These are phyloP conservation scores for Scaptomyza flava DNA, from an alignment of 2,888 invertebrate genomes.

Conservation along the genomic window DNA sequence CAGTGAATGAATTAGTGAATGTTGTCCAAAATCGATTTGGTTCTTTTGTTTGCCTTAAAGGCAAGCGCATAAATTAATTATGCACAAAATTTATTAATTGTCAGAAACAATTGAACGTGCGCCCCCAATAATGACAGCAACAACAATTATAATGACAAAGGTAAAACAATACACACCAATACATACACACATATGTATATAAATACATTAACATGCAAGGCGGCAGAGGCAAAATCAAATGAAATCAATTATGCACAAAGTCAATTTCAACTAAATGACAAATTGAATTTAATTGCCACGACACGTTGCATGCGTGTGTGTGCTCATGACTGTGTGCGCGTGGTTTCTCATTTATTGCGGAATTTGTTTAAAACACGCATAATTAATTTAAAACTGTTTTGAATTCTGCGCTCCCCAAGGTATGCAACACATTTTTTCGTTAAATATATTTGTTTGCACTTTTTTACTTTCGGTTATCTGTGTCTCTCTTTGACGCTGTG, in stretches of 20 bases:
- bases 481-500: constrained; percentile 13
- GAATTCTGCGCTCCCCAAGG: not conserved
- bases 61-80: constrained; percentile 67
- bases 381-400: constrained; percentile 17
- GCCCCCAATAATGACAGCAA: constrained; percentile 29
- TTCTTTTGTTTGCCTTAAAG: constrained; percentile 62
- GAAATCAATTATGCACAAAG: constrained; percentile 72
- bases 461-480: not conserved
- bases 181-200: not conserved
- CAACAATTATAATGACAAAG: constrained; percentile 43
- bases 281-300: constrained; percentile 68
- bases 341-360: constrained; percentile 31
- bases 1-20: constrained; percentile 54
- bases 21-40: constrained; percentile 39
- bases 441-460: not conserved
- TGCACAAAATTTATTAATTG: constrained; percentile 71
- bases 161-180: constrained; percentile 36
- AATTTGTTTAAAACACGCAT: constrained; percentile 12
- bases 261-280: constrained; percentile 67
- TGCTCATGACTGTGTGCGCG: not conserved
- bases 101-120: constrained; percentile 68
- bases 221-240: constrained; percentile 57
- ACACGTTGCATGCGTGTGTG: constrained; percentile 44
- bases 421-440: constrained; percentile 22
- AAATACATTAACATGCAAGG: constrained; percentile 1